phyloP scores from a whole-genome alignment of 2,888 invertebrate species.

The Gastracanthus pulcherrimus region DNA sequence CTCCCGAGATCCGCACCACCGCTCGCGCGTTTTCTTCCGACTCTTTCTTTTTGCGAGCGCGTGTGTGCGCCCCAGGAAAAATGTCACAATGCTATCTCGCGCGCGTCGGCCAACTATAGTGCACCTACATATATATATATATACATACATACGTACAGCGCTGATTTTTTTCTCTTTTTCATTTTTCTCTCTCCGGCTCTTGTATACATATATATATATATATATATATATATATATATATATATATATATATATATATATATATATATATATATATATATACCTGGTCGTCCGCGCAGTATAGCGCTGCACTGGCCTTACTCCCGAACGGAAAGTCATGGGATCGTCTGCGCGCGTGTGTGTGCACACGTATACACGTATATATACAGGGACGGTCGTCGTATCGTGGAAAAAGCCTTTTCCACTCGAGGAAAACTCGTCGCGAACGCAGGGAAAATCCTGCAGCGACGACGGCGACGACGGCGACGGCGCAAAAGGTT shows the following conservation, averaged over 20 bases:
- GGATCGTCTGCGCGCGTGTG: too few relatives aligned
- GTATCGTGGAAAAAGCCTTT: background rate
- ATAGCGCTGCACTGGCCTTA: too few relatives aligned
- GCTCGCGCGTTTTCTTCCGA: background rate
- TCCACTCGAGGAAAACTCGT: slow-evolving; percentile 8
- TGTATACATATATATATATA: too few relatives aligned
- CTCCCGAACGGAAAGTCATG: too few relatives aligned
- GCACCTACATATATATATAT: background rate
- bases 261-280: background rate
- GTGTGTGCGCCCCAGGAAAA: slow-evolving; percentile 8
- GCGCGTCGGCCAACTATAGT: background rate
- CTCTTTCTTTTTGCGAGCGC: background rate
- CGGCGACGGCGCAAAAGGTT: background rate
- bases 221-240: background rate
- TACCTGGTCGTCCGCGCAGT: too few relatives aligned
- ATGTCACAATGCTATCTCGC: slow-evolving; percentile 38
- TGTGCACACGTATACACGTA: too few relatives aligned
- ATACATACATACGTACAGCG: background rate
- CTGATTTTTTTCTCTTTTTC: too few relatives aligned
- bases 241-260: background rate
- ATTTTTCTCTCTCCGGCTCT: too few relatives aligned
- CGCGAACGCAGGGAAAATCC: slow-evolving; percentile 4
- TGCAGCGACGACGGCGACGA: too few relatives aligned
- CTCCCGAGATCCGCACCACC: background rate
- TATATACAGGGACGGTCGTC: too few relatives aligned